Evolutionary conservation across 2,888 invertebrate genomes (phyloP).

Genomic region (Lapara coniferarum): DNA sequence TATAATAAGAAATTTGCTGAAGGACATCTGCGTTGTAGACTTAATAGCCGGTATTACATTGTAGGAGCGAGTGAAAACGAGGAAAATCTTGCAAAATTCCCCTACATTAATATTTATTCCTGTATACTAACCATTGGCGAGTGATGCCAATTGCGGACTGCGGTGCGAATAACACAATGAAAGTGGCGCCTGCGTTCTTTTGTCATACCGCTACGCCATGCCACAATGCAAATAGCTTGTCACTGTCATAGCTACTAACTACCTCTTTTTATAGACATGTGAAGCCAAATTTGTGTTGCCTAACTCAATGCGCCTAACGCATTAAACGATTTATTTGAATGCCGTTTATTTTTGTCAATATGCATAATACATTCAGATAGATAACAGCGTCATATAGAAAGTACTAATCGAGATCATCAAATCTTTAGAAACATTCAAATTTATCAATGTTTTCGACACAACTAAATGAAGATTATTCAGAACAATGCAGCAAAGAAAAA

Average conservation of each 20-base stretch:
- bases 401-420: too few species aligned
- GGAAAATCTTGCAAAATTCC: slow-evolving; percentile 17
- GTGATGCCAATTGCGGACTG: slow-evolving; percentile 31
- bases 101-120: slow-evolving; percentile 13
- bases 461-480: too few species aligned
- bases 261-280: slow-evolving; percentile 12
- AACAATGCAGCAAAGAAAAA: too few species aligned
- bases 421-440: too few species aligned
- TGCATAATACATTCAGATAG: not conserved
- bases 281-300: slow-evolving; percentile 9
- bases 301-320: too few species aligned
- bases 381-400: too few species aligned
- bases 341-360: not conserved
- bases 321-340: not conserved
- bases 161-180: slow-evolving; percentile 42
- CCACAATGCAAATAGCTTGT: slow-evolving; percentile 24
- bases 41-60: not conserved
- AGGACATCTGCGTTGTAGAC: not conserved
- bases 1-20: slow-evolving; percentile 13
- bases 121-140: slow-evolving; percentile 29
- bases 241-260: slow-evolving; percentile 22
- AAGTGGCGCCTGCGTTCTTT: slow-evolving; percentile 53
- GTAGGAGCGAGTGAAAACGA: slow-evolving; percentile 9
- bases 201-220: slow-evolving; percentile 24
- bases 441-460: too few species aligned